Base-by-base conservation (phyloP, 30 jellyfish, hydroid and myxozoan species). In the Pseudorhiza aurosa region DNA sequence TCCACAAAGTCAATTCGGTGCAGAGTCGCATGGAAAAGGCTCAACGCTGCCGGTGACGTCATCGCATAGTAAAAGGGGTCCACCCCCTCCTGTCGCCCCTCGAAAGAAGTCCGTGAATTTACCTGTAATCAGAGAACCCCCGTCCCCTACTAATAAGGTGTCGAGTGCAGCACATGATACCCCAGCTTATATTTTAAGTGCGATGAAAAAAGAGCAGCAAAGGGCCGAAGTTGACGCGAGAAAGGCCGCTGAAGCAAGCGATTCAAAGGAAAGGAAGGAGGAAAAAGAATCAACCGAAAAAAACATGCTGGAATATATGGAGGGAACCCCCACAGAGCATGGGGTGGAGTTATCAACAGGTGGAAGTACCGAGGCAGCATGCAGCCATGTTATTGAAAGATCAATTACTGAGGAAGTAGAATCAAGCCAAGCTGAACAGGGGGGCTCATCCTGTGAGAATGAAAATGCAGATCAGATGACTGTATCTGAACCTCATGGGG, bases 1-100 rank as follows among this genome's bases (percentile, higher is more conserved):
- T 9, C 91, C 91, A 1, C 77, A 64, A 50, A 24, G 67, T 18
- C 22, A 33, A 1, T 37, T 47, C 2, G 22, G 49, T 45, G 45
- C 39, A 1, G 73, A 36, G 35, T 15, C 33, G 44, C 77, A 14
- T 10, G 74, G 47, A 25, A 63, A 65, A 63, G 26, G 72, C 43
- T 69, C 89, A 8, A 77, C 89, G 15, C 64, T 62, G 0, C 89
- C 81, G 0, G 67, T 32, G 58, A 3, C 58, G 2, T 3, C 50
- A 0, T 39, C 65, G 9, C 14, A 36, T 0, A 53, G 35, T 8
- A 75, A 42, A 32, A 80, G 47, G 71, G 91, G 91, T 7, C 91
- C 91, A 33, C 91, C 91, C 33, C 91, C 91, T 37, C 91, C 91
- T 44, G 91, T 80, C 26, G 91, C 91, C 10, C 91, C 91, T 8